A percentile compares a stretch with the other conserved stretches of the same genome.
phyloP scores from a whole-genome alignment of 2,113 vertebrate genomes.

The Odontophorus gujanensis region DNA sequence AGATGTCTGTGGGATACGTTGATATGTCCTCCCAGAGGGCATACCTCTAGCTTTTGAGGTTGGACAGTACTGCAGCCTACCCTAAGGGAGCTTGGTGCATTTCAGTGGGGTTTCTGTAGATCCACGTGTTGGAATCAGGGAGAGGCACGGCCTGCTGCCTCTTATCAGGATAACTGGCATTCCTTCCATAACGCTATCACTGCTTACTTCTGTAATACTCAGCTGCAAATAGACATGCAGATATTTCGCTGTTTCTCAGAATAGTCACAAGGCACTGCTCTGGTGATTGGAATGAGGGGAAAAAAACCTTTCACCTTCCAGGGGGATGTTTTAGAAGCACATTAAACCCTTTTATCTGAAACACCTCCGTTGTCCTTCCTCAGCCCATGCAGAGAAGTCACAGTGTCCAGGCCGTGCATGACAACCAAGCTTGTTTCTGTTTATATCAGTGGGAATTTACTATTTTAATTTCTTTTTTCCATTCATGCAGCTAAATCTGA shows the following conservation, averaged over 20 bases:
- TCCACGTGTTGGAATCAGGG: not conserved
- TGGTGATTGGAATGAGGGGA: not conserved
- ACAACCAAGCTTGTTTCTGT: not conserved
- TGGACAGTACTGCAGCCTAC: not conserved
- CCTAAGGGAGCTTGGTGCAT: slow-evolving; percentile 2
- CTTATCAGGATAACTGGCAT: slow-evolving; percentile 65
- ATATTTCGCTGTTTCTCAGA: slow-evolving; percentile 39
- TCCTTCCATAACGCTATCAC: slow-evolving; percentile 56
- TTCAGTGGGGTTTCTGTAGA: slow-evolving; percentile 38
- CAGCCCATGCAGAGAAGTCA: not conserved
- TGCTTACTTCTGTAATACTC: slow-evolving; percentile 54
- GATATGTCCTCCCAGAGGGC: not conserved
- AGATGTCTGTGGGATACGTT: slow-evolving; percentile 34
- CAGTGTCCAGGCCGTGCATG: not conserved
- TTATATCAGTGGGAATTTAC: no score
- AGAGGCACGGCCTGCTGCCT: slow-evolving; percentile 32
- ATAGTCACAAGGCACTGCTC: slow-evolving; percentile 38
- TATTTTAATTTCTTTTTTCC: not conserved
- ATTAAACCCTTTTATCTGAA: slow-evolving; percentile 28
- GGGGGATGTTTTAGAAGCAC: not conserved
- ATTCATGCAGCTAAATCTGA: slow-evolving; percentile 1
- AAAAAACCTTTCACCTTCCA: slow-evolving; percentile 37
- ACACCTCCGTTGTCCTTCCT: not conserved
- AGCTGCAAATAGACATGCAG: slow-evolving; percentile 58
- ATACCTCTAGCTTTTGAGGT: not conserved